Conservation (phyloP, 2,888 invertebrate species). For the Eledone cirrhosa region DNA sequence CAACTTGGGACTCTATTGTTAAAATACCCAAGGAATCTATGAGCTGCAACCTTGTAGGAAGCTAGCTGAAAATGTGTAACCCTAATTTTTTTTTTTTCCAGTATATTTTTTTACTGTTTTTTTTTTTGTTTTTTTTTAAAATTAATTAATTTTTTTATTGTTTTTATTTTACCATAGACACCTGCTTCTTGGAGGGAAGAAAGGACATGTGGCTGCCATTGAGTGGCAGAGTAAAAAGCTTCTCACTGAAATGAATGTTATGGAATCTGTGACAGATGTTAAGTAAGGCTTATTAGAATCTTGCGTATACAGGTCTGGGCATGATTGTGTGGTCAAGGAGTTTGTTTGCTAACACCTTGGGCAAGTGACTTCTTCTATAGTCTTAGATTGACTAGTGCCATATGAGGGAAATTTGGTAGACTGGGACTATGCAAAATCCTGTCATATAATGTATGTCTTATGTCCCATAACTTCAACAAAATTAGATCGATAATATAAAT, state of each 20-base stretch:
- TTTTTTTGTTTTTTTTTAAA: not conserved
- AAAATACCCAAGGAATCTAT: too few relatives aligned
- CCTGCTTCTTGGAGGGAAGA: slow-evolving; percentile 73
- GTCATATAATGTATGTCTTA: too few relatives aligned
- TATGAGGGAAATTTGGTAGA: too few relatives aligned
- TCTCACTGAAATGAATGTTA: slow-evolving; percentile 94
- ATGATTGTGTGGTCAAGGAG: too few relatives aligned
- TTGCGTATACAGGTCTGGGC: too few relatives aligned
- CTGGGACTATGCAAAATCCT: too few relatives aligned
- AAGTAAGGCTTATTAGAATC: slow-evolving; percentile 71
- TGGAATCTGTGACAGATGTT: slow-evolving; percentile 93
- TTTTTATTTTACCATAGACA: slow-evolving; percentile 42
- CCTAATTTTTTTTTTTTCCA: not conserved
- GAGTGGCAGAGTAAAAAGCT: slow-evolving; percentile 97
- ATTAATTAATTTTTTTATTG: not conserved
- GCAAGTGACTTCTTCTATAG: not conserved
- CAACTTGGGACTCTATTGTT: too few relatives aligned
- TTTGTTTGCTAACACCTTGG: not conserved
- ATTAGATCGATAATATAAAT: too few relatives aligned
- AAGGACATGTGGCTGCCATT: slow-evolving; percentile 93
- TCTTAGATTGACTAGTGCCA: not conserved
- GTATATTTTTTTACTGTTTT: not conserved
- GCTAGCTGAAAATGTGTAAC: too few relatives aligned
- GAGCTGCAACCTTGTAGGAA: too few relatives aligned
- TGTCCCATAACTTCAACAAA: too few relatives aligned